phyloP scores from a whole-genome alignment of 2,888 invertebrate species.

The Temnothorax unifasciatus region DNA sequence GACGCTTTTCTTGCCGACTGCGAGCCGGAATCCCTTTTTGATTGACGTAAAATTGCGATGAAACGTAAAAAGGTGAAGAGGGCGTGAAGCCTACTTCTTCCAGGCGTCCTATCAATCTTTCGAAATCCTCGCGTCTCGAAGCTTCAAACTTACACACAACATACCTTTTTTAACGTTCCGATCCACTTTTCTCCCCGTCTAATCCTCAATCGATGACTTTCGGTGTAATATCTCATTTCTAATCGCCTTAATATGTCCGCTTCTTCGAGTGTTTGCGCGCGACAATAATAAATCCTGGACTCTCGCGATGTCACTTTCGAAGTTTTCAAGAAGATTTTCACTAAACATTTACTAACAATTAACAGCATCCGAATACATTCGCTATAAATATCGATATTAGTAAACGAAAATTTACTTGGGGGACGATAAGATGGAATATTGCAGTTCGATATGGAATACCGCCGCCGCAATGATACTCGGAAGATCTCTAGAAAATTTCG shows the following conservation, averaged over 20 bases:
- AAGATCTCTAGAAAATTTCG: background rate
- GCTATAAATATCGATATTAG: background rate
- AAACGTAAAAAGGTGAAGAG: slow-evolving; percentile 59
- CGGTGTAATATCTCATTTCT: background rate
- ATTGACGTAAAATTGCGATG: slow-evolving; percentile 64
- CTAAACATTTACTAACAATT: background rate
- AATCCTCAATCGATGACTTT: slow-evolving; percentile 20
- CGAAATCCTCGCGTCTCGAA: slow-evolving; percentile 45
- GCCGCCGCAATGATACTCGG: background rate
- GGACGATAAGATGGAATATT: background rate
- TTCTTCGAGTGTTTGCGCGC: background rate
- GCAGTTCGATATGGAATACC: background rate
- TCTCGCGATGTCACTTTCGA: background rate
- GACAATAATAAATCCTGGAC: background rate
- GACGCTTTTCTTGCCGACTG: slow-evolving; percentile 17
- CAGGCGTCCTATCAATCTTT: slow-evolving; percentile 70
- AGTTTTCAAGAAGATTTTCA: background rate
- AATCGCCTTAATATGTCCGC: slow-evolving; percentile 7
- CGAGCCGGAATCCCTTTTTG: slow-evolving; percentile 64
- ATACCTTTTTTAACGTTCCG: slow-evolving; percentile 3
- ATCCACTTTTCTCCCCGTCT: slow-evolving; percentile 5
- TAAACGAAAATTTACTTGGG: background rate
- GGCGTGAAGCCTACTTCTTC: slow-evolving; percentile 53
- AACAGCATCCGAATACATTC: background rate
- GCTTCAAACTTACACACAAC: slow-evolving; percentile 7